Evolutionary conservation across 1,140 invertebrate species (phyloP), one percentile per base, ranked within the genome.

Genomic region (Frieseomelitta varia): DNA sequence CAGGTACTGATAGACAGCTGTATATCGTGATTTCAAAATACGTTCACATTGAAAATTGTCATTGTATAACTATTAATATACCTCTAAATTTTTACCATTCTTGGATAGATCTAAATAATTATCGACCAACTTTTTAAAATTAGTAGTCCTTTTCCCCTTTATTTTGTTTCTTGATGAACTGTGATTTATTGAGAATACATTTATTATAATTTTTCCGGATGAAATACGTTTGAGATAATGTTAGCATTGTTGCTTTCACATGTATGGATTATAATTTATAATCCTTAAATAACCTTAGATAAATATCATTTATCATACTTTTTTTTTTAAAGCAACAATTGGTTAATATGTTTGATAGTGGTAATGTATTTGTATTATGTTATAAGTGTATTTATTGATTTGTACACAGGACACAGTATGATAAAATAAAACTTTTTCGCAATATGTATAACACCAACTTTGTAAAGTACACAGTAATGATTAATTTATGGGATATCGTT

Each of bases 361-460:
- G 65, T 65, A 51, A 69, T 85, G 27, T 81, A 67, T 69, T 85
- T 81, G 69, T 81, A 81, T 81, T 85, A 81, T 61, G 72, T 75
- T 81, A 27, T 81, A 61, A 85, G n/a, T 69, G 71, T 85, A 85
- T 84, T 88, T 88, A 89, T 81, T 88, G 81, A 51, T 75, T 79
- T 69, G 80, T 82, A 79, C 72, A 81, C 55, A 53, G 58, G 68
- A 78, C 30, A 85, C 85, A 65, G 73, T 82, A 75, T 88, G 55
- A 58, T 34, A 34, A 63, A 88, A 88, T 88, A 82, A 88, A 87
- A 21, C 56, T 69, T 27, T 88, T 79, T 76, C 15, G 83, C 79
- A 88, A 71, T 85, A 88, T 71, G 63, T 69, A 69, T 85, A 73
- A 88, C 72, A 79, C 30, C 58, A 85, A 82, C 53, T n/a, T n/a